A percentile compares a stretch with the other conserved stretches of the same genome.
phyloP scores from a whole-genome alignment of 2,113 vertebrate species.

The Pitta sordida region DNA sequence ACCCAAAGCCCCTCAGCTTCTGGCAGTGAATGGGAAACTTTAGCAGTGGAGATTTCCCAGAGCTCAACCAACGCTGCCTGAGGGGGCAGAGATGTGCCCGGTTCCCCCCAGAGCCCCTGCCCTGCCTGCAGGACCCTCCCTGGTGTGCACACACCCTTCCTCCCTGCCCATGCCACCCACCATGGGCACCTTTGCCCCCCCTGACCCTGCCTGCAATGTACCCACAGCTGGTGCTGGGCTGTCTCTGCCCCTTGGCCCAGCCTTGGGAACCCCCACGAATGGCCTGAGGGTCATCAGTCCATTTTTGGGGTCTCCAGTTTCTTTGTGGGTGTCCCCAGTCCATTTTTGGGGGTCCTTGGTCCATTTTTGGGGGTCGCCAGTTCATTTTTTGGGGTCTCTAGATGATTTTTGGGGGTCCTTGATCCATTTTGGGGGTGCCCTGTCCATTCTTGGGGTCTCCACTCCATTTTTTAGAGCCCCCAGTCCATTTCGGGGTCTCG shows the following conservation, averaged over 20 bases:
- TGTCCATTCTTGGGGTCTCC: no score
- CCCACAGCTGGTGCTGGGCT: background rate
- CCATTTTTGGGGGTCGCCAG: no score
- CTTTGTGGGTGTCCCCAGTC: no score
- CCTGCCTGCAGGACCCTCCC: background rate
- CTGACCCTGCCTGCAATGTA: background rate
- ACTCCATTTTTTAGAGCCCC: no score
- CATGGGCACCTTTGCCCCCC: background rate
- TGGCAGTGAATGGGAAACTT: background rate
- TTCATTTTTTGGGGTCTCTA: no score
- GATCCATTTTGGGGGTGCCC: no score
- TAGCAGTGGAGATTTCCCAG: background rate
- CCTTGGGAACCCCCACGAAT: background rate
- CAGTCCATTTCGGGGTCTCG: no score
- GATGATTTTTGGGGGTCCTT: no score
- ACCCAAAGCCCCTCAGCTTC: background rate
- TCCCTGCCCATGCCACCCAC: background rate
- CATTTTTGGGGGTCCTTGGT: no score
- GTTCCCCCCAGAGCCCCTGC: background rate
- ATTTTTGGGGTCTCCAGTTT: no score
- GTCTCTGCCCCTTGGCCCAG: background rate
- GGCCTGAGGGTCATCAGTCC: no score
- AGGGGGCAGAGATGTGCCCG: accelerated
- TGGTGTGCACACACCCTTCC: background rate
- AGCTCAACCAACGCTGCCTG: background rate